These are phyloP conservation scores for Drosophila pallidifrons DNA, from an alignment of 1,140 invertebrate genomes.

Conservation along the genomic window DNA sequence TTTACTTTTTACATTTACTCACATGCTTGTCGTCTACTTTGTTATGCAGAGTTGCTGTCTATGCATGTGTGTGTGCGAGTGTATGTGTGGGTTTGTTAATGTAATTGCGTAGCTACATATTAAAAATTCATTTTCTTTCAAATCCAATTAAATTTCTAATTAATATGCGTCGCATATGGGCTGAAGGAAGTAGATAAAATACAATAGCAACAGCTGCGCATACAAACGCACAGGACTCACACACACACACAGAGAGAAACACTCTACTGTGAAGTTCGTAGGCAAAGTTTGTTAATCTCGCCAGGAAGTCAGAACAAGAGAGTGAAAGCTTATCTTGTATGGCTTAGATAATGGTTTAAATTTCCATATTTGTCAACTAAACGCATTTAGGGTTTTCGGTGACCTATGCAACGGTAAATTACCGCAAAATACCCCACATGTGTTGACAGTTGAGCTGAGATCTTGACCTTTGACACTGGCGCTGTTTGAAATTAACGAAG, in stretches of 20 bases:
- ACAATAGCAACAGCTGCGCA: slow-evolving; percentile 39
- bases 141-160: slow-evolving; percentile 82
- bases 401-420: slow-evolving; percentile 33
- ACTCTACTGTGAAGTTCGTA: neutral
- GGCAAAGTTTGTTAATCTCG: slow-evolving; percentile 26
- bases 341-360: slow-evolving; percentile 25
- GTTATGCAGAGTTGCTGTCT: slow-evolving; percentile 50
- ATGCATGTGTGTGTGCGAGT: slow-evolving; percentile 6
- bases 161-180: slow-evolving; percentile 63
- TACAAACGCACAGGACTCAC: slow-evolving; percentile 21
- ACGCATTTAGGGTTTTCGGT: slow-evolving; percentile 19
- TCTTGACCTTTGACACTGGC: slow-evolving; percentile 45
- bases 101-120: slow-evolving; percentile 60
- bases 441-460: slow-evolving; percentile 23
- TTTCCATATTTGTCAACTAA: slow-evolving; percentile 22
- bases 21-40: slow-evolving; percentile 20
- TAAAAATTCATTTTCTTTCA: slow-evolving; percentile 76
- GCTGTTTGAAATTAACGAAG: no score
- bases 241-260: neutral
- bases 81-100: slow-evolving; percentile 51
- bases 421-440: neutral
- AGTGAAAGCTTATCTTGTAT: neutral
- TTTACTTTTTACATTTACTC: neutral
- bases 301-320: neutral
- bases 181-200: slow-evolving; percentile 35